Evolutionary conservation across 2,113 vertebrate species (phyloP), one percentile per base, ranked within the genome.

Genomic region (Sturnus vulgaris): DNA sequence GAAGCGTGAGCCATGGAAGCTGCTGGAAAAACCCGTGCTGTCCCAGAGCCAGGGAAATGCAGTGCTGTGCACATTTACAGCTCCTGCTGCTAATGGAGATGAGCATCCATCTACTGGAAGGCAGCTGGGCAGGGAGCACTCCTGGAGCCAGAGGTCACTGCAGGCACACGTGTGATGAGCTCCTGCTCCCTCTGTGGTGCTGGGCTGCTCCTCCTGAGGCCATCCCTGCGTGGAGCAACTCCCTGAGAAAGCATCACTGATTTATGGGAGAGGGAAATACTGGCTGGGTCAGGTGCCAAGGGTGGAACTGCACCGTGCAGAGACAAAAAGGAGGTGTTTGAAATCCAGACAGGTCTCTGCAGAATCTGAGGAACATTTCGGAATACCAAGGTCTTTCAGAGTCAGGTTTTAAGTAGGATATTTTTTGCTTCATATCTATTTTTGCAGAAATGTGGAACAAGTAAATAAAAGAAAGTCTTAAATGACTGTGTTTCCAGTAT

Each of bases 61-160:
- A 8, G 65, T 73, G 65, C 78, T 75, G 23, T 9, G 79, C 56
- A 42, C 12, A 35, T 60, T 23, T 35, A 15, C 44, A 65, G 35
- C 42, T 47, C 47, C 78, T 90, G 73, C 78, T 90, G 73, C 17
- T 55, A 1, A 15, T 22, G 53, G 79, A 53, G 39, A 15, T 77
- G 11, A 2, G 22, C 46, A 47, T 59, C 22, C 39, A 47, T 19
- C 35, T 39, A 39, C 10, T 39, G 39, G 39, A 39, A 39, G 11
- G 39, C 39, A 68, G 4, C 40, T 31, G 46, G 40, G 4, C 63
- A 60, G 63, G 39, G 71, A 83, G 57, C 63, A 9, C 71, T 46
- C 1, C 21, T 11, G 0, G 4, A 50, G 40, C 44, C 11, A 1
- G 5, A 39, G 68, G 66, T 63, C 56, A 5, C 72, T 12, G 10